Evolutionary conservation across 1,140 invertebrate genomes (phyloP).

Genomic region (Anoplophora glabripennis): DNA sequence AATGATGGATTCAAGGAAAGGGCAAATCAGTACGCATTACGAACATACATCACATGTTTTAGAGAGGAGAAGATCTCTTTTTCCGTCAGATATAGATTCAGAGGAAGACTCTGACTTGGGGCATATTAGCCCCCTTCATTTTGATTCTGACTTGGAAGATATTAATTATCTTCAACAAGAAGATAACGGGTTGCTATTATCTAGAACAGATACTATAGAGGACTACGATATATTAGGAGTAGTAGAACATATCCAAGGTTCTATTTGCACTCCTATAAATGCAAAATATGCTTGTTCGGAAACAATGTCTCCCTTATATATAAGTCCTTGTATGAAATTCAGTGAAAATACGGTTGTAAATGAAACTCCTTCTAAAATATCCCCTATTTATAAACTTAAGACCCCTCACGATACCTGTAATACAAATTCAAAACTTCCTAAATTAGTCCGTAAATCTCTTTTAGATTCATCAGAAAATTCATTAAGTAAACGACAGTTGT

Average conservation of each 20-base stretch:
- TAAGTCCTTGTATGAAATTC: conserved; percentile 15
- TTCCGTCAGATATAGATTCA: conserved; percentile 26
- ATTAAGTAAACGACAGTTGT: conserved; percentile 21
- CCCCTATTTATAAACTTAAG: conserved; percentile 52
- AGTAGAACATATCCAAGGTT: conserved; percentile 16
- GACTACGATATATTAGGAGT: conserved; percentile 26
- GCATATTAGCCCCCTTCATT: conserved; percentile 35
- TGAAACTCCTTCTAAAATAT: conserved; percentile 37
- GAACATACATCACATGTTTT: conserved; percentile 6
- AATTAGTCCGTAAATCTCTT: conserved; percentile 38
- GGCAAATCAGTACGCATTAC: neutral
- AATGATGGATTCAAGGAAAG: too few species aligned
- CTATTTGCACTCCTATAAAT: conserved; percentile 13
- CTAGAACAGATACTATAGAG: conserved; percentile 7
- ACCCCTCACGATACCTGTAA: conserved; percentile 52
- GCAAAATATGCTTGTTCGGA: conserved; percentile 15
- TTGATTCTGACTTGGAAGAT: conserved; percentile 21
- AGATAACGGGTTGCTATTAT: neutral
- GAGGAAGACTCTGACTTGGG: conserved; percentile 35
- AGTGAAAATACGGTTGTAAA: conserved; percentile 3
- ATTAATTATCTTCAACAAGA: conserved; percentile 5
- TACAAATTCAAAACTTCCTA: conserved; percentile 32
- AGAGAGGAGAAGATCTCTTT: conserved; percentile 32
- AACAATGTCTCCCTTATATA: conserved; percentile 22
- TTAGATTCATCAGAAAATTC: conserved; percentile 25